These are phyloP conservation scores for Drosophila pruinosa DNA, from an alignment of 1,140 invertebrate species.

Conservation along the genomic window DNA sequence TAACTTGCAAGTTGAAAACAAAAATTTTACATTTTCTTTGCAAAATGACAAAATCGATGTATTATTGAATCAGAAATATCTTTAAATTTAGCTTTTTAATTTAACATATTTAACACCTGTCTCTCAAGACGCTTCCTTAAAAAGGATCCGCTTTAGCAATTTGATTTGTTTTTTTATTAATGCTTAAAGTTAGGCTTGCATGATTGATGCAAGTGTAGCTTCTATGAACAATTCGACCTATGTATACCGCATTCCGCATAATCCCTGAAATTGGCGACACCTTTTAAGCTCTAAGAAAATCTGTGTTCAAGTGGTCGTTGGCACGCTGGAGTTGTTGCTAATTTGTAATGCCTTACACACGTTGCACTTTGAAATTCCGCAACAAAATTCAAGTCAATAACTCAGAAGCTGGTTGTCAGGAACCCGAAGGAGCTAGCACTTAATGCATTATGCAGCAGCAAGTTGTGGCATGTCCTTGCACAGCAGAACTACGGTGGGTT, in stretches of 20 bases:
- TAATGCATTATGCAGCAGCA: slow-evolving; percentile 80
- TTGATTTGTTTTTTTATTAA: no score
- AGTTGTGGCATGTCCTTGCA: slow-evolving; percentile 77
- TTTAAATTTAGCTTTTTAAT: no score
- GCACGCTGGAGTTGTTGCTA: slow-evolving; percentile 36
- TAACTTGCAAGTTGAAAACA: not conserved
- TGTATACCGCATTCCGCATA: slow-evolving; percentile 17
- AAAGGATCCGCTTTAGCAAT: no score
- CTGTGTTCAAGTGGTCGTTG: slow-evolving; percentile 34
- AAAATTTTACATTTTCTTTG: no score
- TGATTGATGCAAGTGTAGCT: not conserved
- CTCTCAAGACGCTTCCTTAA: no score
- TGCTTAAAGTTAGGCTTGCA: no score
- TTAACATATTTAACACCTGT: no score
- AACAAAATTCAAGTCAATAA: slow-evolving; percentile 81
- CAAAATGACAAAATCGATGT: no score
- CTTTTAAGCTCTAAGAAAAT: slow-evolving; percentile 36
- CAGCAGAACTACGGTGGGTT: slow-evolving; percentile 1
- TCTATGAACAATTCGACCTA: no score
- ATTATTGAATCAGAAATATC: no score
- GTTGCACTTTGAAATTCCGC: slow-evolving; percentile 78
- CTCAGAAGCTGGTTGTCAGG: slow-evolving; percentile 56
- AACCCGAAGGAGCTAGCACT: slow-evolving; percentile 54
- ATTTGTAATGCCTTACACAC: slow-evolving; percentile 80
- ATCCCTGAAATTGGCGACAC: slow-evolving; percentile 5